Evolutionary conservation across 2,888 invertebrate genomes (phyloP).

Genomic region (Sepioteuthis lessoniana): DNA sequence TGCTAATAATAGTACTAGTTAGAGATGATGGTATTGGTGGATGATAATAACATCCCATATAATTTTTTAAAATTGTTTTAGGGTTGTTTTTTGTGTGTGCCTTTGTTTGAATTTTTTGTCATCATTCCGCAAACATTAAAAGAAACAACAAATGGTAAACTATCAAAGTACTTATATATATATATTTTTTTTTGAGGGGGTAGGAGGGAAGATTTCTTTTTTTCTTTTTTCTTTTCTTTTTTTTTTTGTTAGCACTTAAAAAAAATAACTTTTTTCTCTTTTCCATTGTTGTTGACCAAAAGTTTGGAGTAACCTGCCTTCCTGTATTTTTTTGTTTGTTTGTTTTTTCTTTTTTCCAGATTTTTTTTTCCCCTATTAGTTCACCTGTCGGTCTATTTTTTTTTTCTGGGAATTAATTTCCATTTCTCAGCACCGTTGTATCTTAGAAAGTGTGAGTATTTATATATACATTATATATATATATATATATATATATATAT

Average conservation of each 20-base stretch:
- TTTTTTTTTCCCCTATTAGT: not conserved
- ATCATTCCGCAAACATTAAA: not conserved
- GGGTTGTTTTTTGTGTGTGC: not conserved
- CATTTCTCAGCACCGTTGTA: not conserved
- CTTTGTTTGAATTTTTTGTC: not conserved
- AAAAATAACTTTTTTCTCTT: not conserved
- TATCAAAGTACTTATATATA: not conserved
- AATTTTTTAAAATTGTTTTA: not conserved
- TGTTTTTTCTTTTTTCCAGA: not conserved
- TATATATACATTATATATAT: not conserved
- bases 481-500: slow-evolving; percentile 11
- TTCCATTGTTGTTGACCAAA: not conserved
- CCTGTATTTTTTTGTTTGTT: not conserved
- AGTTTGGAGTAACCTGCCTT: not conserved
- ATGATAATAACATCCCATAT: not conserved
- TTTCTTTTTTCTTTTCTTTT: not conserved
- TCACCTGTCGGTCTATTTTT: slow-evolving; percentile 14
- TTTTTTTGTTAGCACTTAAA: not conserved
- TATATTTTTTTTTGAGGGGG: not conserved
- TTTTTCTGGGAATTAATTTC: not conserved
- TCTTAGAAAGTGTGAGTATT: not conserved
- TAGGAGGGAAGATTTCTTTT: not conserved
- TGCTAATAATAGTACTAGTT: not conserved
- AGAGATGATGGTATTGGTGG: not conserved
- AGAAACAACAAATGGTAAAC: not conserved